Base-by-base conservation (phyloP, 2,888 invertebrate genomes). In the Dicycla oo region DNA sequence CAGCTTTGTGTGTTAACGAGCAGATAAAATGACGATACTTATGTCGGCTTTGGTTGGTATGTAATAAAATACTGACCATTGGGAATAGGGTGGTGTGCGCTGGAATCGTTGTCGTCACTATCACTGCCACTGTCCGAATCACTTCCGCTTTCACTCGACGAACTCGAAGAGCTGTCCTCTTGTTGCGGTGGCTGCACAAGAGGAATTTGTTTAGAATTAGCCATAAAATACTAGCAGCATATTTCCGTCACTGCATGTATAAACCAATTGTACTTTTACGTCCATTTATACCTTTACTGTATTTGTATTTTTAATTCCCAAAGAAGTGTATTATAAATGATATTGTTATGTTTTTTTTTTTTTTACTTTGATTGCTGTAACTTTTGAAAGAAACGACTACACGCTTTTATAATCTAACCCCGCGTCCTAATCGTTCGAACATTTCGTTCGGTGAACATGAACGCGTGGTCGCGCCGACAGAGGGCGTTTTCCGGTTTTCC, bases 121-220 rank as follows among this genome's bases (percentile, higher is more conserved):
- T 95, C 95, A 86, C 94, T 94, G 58, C 89, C 95, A 85, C 94
- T 95, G 73, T 92, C 95, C 11, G 93, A 93, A 69, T 93, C 95
- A 81, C 94, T 94, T 78, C 92, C 94, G 84, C 95, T 95, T 85
- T 94, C 95, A 82, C 95, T 95, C 2, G 96, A 95, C 56, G 96
- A 95, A 76, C 93, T 93, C 15, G 94, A 95, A 66, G 94, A 96
- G 89, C 94, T 96, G 89, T 93, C 96, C 56, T 93, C 96, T 84
- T 88, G 91, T 49, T 88, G 90, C 68, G 89, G 84, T 23, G 80
- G 85, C 85, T 86, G 82, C 7, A 67, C 4, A 11, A 18, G 2
- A 56, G 10, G 0, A 54, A 47, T 63, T 23, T n/a, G 1, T 15
- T 61, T 8, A 45, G 18, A 58, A 45, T 65, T n/a, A 43, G 11